A percentile compares a stretch with the other conserved stretches of the same genome.
phyloP scores from a whole-genome alignment of 1,140 invertebrate genomes.

The Cylas formicarius region DNA sequence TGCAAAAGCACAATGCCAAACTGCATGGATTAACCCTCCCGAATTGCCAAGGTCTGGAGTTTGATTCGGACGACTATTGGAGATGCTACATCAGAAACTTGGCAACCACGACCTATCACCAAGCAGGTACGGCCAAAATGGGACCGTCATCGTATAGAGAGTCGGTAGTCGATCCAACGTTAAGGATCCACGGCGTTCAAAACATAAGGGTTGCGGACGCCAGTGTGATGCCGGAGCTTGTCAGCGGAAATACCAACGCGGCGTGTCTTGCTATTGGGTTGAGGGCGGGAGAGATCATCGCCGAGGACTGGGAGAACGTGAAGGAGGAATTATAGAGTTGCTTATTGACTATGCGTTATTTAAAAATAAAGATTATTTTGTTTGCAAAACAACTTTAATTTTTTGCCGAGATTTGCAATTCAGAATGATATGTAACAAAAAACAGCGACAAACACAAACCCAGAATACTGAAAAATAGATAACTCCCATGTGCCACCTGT shows the following conservation, averaged over 20 bases:
- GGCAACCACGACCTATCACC: constrained; percentile 56
- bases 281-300: constrained; percentile 62
- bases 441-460: no score
- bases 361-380: no score
- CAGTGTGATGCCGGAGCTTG: constrained; percentile 66
- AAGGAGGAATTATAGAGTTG: constrained; percentile 15
- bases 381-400: no score
- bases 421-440: no score
- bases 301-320: constrained; percentile 42
- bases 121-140: constrained; percentile 54
- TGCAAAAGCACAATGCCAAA: constrained; percentile 23
- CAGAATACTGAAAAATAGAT: no score
- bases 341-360: constrained; percentile 11
- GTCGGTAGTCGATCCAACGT: constrained; percentile 51
- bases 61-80: constrained; percentile 31
- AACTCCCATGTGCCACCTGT: no score
- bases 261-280: constrained; percentile 67
- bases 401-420: no score
- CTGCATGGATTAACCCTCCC: constrained; percentile 18
- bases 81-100: constrained; percentile 42
- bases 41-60: constrained; percentile 24
- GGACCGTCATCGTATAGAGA: constrained; percentile 44
- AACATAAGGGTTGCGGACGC: constrained; percentile 64
- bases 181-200: constrained; percentile 43
- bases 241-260: constrained; percentile 64